A percentile compares a stretch with the other conserved stretches of the same genome.
phyloP scores from a whole-genome alignment of 2,888 invertebrate species.

The Pecten maximus region DNA sequence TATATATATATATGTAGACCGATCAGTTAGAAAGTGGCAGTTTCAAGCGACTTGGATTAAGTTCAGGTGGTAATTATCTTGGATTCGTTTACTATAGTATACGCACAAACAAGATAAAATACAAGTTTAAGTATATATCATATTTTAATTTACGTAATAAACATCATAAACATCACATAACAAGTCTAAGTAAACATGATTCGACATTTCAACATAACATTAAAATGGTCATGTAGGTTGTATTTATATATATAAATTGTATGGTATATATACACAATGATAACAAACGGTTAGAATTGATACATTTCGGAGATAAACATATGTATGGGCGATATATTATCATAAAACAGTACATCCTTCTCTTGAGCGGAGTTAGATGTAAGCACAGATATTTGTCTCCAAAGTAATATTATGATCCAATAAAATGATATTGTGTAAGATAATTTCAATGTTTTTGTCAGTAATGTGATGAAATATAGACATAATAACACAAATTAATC shows the following conservation, averaged over 20 bases:
- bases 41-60: not conserved
- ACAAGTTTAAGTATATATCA: not conserved
- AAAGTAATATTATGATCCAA: not conserved
- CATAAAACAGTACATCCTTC: too few relatives aligned
- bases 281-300: not conserved
- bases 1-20: too few relatives aligned
- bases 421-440: not conserved
- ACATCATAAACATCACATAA: slow-evolving; percentile 12
- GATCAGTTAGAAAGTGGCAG: too few relatives aligned
- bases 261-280: slow-evolving; percentile 14
- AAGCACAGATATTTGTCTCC: not conserved
- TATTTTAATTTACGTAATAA: not conserved
- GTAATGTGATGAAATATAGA: not conserved
- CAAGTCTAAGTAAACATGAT: not conserved
- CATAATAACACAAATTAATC: not conserved
- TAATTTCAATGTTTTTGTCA: slow-evolving; percentile 12
- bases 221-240: not conserved
- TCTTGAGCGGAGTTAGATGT: too few relatives aligned
- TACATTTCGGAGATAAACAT: not conserved
- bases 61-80: not conserved
- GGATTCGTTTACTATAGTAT: not conserved
- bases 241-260: not conserved
- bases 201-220: slow-evolving; percentile 5
- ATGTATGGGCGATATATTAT: not conserved
- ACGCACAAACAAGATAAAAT: not conserved